phyloP scores from a whole-genome alignment of 2,888 invertebrate species.

The Lepidochrysops patricia region DNA sequence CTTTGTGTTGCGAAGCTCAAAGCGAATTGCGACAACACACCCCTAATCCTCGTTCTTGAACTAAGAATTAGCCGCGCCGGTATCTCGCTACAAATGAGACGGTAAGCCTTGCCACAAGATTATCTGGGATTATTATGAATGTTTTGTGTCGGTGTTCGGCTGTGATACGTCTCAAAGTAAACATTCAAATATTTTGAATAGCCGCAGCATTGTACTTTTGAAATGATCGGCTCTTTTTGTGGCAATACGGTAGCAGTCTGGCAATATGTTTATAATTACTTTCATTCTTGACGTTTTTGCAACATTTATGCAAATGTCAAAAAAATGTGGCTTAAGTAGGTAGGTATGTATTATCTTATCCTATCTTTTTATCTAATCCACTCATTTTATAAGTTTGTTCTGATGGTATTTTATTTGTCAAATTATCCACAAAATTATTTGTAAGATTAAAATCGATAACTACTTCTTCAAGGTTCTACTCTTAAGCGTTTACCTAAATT shows the following conservation, averaged over 20 bases:
- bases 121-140: conserved; percentile 53
- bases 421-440: too few relatives aligned
- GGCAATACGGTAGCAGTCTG: background rate
- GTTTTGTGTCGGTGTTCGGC: conserved; percentile 57
- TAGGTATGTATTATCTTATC: background rate
- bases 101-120: conserved; percentile 56
- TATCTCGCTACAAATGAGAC: conserved; percentile 58
- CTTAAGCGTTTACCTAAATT: too few relatives aligned
- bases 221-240: conserved; percentile 19
- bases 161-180: conserved; percentile 41
- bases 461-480: too few relatives aligned
- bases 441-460: too few relatives aligned
- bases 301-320: background rate
- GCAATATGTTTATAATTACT: background rate
- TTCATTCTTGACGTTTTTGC: background rate
- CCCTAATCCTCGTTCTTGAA: conserved; percentile 59
- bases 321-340: too few relatives aligned
- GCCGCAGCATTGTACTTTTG: conserved; percentile 22
- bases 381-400: background rate
- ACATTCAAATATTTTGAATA: conserved; percentile 28
- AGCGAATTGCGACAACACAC: conserved; percentile 49
- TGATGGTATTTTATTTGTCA: background rate
- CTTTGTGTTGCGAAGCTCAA: conserved; percentile 33
- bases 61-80: conserved; percentile 53
- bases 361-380: background rate